Evolutionary conservation across 2,113 vertebrate genomes (phyloP), one percentile per base, ranked within the genome.

Genomic region (Cryptoleucopteryx plumbea): DNA sequence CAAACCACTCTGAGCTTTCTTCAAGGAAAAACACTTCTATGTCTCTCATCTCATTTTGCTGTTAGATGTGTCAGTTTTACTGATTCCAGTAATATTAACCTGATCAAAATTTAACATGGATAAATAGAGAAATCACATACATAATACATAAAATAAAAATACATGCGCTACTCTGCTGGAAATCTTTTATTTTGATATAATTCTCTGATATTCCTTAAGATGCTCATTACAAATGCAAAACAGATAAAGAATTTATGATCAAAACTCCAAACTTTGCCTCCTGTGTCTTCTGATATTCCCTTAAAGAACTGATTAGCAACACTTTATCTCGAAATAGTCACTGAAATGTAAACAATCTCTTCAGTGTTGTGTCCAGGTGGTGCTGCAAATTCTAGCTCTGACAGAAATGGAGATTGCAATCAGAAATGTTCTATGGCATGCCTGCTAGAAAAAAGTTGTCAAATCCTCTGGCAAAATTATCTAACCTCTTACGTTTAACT

Each of bases 141-240:
- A 95, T 92, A 96, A 96, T 83, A 63, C 21, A 97, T 96, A 55
- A 90, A 90, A 71, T 89, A 96, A 91, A 93, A 94, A 92, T 68
- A 84, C 43, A 47, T 42, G 27, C 4, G 27, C 6, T 94, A 71
- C 7, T 87, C 48, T 92, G 23, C 10, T 96, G 56, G 50, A 97
- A 95, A 79, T 34, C 5, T 86, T 71, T 86, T 63, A 59, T 91
- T 96, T 95, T 91, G 6, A 45, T 79, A 42, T 42, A n/a, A 62
- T 80, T 95, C 36, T 94, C 25, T 92, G 32, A 59, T 91, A 94
- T 85, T 94, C 38, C 21, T 94, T 91, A 70, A 97, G 15, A 75
- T 87, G 19, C 9, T 97, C 2, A 73, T 96, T 97, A 95, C 52
- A 96, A 86, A 96, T 48, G 8, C 6, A 9, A 95, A 97, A 86